Percentiles rank a stretch among this genome's conserved stretches.
Conservation (phyloP, 2,797 vertebrate species). For the Chanos chanos region DNA sequence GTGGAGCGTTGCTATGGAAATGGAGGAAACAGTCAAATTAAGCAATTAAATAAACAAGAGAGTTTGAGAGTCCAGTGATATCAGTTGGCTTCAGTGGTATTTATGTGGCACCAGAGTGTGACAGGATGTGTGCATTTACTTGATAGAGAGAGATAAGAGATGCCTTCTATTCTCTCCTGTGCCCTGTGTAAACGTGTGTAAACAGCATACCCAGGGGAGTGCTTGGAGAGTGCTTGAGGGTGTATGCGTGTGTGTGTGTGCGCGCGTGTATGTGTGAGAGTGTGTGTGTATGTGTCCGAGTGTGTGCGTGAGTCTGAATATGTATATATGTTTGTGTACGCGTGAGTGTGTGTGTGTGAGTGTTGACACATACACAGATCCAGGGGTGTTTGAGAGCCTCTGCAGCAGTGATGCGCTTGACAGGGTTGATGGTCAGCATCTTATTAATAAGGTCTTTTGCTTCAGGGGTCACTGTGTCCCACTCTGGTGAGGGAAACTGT, state of each 20-base stretch:
- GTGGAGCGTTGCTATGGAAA: conserved; percentile 90
- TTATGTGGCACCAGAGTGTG: background rate
- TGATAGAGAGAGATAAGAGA: no score
- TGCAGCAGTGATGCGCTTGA: conserved; percentile 88
- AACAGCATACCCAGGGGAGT: no score
- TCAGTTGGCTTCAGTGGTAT: no score
- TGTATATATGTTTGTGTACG: conserved; percentile 1
- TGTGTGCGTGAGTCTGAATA: background rate
- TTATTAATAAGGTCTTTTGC: conserved; percentile 99
- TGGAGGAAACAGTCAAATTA: conserved; percentile 33
- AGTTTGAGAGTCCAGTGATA: no score
- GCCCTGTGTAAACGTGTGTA: no score
- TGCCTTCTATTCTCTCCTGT: no score
- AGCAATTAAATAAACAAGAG: background rate
- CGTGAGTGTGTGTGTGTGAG: background rate
- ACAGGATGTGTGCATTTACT: no score
- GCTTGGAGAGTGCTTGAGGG: no score
- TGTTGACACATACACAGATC: conserved; percentile 84
- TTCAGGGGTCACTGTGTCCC: conserved; percentile 97
- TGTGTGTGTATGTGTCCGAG: background rate
- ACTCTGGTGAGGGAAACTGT: conserved; percentile 96
- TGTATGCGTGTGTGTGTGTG: background rate
- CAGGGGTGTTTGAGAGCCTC: conserved; percentile 95
- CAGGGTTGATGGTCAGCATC: conserved; percentile 97
- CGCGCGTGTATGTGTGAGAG: background rate